Evolutionary conservation across 2,888 invertebrate genomes (phyloP), one percentile per base, ranked within the genome.

Genomic region (Agonopterix heracliana): DNA sequence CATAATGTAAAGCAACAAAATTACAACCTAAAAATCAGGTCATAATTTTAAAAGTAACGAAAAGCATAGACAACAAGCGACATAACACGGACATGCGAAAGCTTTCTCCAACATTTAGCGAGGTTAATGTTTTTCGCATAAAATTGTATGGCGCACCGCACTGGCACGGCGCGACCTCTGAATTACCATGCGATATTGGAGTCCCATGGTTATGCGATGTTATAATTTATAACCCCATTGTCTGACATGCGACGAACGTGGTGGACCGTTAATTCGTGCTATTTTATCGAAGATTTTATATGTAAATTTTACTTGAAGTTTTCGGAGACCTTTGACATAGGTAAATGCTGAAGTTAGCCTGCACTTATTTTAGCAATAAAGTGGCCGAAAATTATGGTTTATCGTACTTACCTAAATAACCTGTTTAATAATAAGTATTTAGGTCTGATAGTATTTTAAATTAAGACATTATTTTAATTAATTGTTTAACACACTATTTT

Each of bases 141-240:
- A 65, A 68, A 64, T 60, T 56, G 53, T 54, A 64, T 63, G 59
- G 60, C 52, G 53, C 50, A 52, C 52, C 54, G 50, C 38, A 51
- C 51, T 57, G 59, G 55, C 63, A 62, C 63, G 64, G 48, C 54
- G 41, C 26, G 45, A 41, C 46, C 41, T 34, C 38, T 47, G 50
- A 50, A 50, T 52, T 46, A 47, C 45, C 40, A 26, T 41, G 12
- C 38, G n/a, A 38, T n/a, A n/a, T n/a, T 38, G 38, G 12, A 34
- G 36, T 41, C 47, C 53, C 46, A 55, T 63, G 63, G 55, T 59
- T 60, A 55, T 55, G 43, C 61, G 59, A 65, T 63, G 62, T 56
- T 49, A 63, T 75, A 64, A 75, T 77, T 75, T 78, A 78, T 76
- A 69, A 26, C 60, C 62, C 75, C 65, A 79, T 78, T 78, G 79